Evolutionary conservation across 2,888 invertebrate species (phyloP), one percentile per base, ranked within the genome.

Genomic region (Agrilus mali): DNA sequence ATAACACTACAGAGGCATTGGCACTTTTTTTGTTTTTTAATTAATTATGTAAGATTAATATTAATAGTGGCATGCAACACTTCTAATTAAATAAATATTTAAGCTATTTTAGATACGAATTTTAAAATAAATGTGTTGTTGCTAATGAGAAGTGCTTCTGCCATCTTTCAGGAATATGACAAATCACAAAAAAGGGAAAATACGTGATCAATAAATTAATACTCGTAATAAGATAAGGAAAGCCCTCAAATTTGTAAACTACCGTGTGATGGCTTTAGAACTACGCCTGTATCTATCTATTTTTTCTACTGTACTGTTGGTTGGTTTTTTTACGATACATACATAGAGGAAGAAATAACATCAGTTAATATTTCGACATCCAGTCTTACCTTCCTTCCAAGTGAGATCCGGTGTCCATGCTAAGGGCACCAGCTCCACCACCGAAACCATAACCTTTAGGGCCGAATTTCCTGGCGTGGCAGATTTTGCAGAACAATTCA

Each of bases 391-490:
- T 76, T 68, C 71, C 72, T 69, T 84, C 81, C 63, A 95, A 79
- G 66, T 94, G 93, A 52, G 87, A 81, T 56, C 94, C 95, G 66
- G 82, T 72, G 77, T 96, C 95, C 92, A 90, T 96, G 70, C 89
- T 90, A 63, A 96, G 78, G 70, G 89, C 87, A 55, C 96, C 96
- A 63, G 95, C 96, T 60, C 97, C 97, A 64, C 93, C 93, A 58
- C 97, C 96, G 70, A 95, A 96, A 60, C 96, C 96, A 72, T 95
- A 93, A 58, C 94, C 94, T 73, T 92, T 96, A 59, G 96, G 96
- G 66, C 97, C 97, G 72, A 86, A 96, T 78, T 95, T 94, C 67
- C 95, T 86, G 60, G 83, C 96, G 71, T 98, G 95, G 78, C 98
- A 95, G 64, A 80, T 77, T 76, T 95, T 96, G 82, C 97, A 98